These are phyloP conservation scores for Spondyliosoma cantharus DNA, from an alignment of 2,797 vertebrate species.

Conservation along the genomic window DNA sequence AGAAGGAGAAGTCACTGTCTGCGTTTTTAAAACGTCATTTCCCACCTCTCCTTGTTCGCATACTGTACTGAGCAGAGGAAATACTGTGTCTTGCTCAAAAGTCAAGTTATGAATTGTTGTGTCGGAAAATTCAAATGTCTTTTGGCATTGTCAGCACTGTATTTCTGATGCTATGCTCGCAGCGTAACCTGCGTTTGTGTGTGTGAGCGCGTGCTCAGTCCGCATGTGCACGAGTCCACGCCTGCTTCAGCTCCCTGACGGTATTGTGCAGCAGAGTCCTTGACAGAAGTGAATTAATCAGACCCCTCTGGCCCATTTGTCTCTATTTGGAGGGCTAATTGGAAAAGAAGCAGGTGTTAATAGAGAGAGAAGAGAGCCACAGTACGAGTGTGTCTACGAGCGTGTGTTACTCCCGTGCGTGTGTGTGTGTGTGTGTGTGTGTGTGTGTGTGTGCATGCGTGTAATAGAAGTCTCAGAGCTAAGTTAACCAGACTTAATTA, in stretches of 20 bases:
- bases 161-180: conserved; percentile 33
- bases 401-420: neutral
- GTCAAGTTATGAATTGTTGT: neutral
- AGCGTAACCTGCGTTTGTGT: conserved; percentile 1
- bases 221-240: conserved; percentile 29
- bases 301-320: conserved; percentile 88
- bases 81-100: neutral
- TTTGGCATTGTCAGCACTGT: neutral
- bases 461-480: conserved; percentile 84
- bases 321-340: conserved; percentile 91
- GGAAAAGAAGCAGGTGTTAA: conserved; percentile 91
- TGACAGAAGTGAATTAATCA: conserved; percentile 90
- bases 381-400: conserved; percentile 52
- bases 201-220: conserved; percentile 7
- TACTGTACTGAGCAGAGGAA: neutral
- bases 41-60: conserved; percentile 10
- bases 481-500: conserved; percentile 88
- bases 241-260: conserved; percentile 71
- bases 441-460: conserved; percentile 57
- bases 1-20: conserved; percentile 14
- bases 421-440: conserved; percentile 20
- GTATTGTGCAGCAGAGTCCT: conserved; percentile 83
- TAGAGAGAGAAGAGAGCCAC: conserved; percentile 79
- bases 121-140: neutral
- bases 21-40: conserved; percentile 5